Evolutionary conservation across 2,113 vertebrate species (phyloP), one percentile per base, ranked within the genome.

Genomic region (Oreochromis aureus): DNA sequence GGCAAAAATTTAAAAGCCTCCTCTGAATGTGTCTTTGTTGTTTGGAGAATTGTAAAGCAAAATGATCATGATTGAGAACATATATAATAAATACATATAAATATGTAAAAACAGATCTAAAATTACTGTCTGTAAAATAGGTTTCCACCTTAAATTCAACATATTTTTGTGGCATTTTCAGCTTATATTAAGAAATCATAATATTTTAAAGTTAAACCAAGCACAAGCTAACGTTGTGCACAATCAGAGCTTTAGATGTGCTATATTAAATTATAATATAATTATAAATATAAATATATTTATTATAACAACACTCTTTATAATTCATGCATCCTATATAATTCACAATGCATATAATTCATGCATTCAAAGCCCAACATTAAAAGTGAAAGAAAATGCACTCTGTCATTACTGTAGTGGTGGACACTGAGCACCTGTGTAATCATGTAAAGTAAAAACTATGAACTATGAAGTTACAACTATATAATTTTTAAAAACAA

Each of bases 51-150:
- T 76, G 15, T 71, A 41, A 71, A 71, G 8, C 5, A n/a, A 66
- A 66, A 39, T 66, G n/a, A 24, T 4, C 7, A 0, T 4, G n/a
- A 71, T 0, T 44, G 22, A 44, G 39, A 24, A 1, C 2, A 27
- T 27, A 66, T 39, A 39, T n/a, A 22, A 66, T 5, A 22, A 22
- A 39, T 39, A 66, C n/a, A 66, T 66, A 66, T 39, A 66, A 39
- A 7, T 2, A 39, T 66, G 10, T 22, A 66, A 66, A 22, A 66
- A n/a, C 13, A 5, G 18, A 66, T 66, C n/a, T 78, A 8, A 78
- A 51, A 1, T 78, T 0, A 78, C 16, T 51, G 16, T 51, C 24
- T 71, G 13, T 46, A 0, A 44, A 73, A 27, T 27, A 24, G 0
- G 46, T 73, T 44, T 46, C 5, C 39, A 30, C 44, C 44, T 51